phyloP scores from a whole-genome alignment of 2,797 vertebrate species.

The Muscicapa striata region DNA sequence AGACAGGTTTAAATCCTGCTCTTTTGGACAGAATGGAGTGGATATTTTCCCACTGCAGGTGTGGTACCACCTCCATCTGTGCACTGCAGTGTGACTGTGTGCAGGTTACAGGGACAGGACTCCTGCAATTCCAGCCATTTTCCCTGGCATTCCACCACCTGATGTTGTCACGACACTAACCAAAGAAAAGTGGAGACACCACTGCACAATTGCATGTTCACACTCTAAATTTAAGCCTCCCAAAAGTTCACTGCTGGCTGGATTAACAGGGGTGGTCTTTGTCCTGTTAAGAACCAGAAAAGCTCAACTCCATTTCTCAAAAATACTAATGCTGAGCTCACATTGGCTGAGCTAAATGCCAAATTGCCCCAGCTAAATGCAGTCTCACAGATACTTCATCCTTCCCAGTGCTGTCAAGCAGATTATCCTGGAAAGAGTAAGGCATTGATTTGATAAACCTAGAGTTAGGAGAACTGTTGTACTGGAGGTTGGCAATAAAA shows the following conservation, averaged over 20 bases:
- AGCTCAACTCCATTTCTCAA: not conserved
- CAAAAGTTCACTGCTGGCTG: not conserved
- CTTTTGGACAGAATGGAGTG: not conserved
- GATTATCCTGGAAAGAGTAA: not conserved
- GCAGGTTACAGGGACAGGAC: not conserved
- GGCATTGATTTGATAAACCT: not conserved
- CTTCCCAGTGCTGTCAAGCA: not conserved
- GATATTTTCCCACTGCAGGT: not conserved
- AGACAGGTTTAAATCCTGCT: not conserved
- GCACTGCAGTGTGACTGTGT: not conserved
- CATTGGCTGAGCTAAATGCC: not conserved
- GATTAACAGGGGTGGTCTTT: not conserved
- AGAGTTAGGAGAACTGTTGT: not conserved
- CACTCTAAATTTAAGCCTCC: not conserved
- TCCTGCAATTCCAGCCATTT: not conserved
- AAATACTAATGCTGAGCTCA: not conserved
- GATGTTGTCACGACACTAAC: not conserved
- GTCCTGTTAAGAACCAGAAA: not conserved
- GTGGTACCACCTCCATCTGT: not conserved
- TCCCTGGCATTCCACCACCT: not conserved
- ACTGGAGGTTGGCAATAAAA: not conserved
- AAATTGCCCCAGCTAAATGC: not conserved
- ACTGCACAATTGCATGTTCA: not conserved
- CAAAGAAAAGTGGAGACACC: not conserved
- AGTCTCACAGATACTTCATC: not conserved